These are phyloP conservation scores for Arnoldichthys spilopterus DNA, from an alignment of 2,797 vertebrate species.

Conservation along the genomic window DNA sequence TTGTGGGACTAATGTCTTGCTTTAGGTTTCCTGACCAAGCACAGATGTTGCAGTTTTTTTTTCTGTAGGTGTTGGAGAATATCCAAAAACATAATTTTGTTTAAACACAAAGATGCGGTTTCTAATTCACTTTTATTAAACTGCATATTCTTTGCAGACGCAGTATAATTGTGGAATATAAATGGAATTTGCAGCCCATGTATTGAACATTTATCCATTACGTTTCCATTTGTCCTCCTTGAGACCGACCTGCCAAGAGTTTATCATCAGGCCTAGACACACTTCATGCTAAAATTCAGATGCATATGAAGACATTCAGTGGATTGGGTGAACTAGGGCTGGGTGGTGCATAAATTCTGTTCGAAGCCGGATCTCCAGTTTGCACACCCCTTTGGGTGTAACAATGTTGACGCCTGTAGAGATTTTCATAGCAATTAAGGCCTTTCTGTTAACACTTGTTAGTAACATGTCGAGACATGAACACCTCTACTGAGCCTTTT, in stretches of 20 bases:
- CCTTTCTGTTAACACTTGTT: conserved; percentile 40
- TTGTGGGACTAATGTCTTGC: neutral
- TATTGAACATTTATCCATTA: neutral
- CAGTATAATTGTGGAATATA: neutral
- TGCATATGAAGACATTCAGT: neutral
- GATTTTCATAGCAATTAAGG: conserved; percentile 12
- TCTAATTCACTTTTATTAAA: no score
- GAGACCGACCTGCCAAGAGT: neutral
- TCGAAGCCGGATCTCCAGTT: neutral
- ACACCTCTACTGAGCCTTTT: conserved; percentile 32
- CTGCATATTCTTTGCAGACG: neutral
- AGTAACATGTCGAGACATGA: conserved; percentile 33
- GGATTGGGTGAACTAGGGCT: conserved; percentile 7
- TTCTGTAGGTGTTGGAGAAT: neutral
- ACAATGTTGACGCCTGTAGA: conserved; percentile 7
- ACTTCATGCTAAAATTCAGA: neutral
- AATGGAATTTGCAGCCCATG: neutral
- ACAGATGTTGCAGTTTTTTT: neutral
- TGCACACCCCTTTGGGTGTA: neutral
- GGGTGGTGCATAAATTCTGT: neutral
- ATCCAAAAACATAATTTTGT: no score
- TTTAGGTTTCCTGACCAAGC: neutral
- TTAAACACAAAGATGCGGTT: no score
- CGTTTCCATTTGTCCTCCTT: neutral
- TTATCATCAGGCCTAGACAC: neutral